phyloP scores from a whole-genome alignment of 1,140 invertebrate species.

The Agrypnia vestita region DNA sequence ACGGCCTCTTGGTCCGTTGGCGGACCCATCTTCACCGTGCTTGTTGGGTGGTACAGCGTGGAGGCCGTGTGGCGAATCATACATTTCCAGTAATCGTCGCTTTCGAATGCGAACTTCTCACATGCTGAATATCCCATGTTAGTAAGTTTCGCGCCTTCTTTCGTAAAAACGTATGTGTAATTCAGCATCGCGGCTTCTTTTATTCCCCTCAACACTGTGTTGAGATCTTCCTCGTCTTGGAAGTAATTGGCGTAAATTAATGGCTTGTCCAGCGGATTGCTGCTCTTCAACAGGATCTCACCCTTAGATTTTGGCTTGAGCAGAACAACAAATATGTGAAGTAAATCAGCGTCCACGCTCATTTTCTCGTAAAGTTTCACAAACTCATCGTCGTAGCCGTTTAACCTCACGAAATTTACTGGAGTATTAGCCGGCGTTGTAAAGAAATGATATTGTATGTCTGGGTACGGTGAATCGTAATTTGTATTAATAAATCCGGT shows the following conservation, averaged over 20 bases:
- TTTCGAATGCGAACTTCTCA: slow-evolving; percentile 63
- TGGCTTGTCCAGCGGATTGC: slow-evolving; percentile 76
- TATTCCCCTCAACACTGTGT: slow-evolving; percentile 73
- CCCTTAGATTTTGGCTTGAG: slow-evolving; percentile 76
- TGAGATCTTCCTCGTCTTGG: slow-evolving; percentile 72
- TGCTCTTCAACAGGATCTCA: slow-evolving; percentile 72
- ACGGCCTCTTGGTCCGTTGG: slow-evolving; percentile 73
- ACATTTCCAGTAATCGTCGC: slow-evolving; percentile 78
- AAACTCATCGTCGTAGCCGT: too few species aligned
- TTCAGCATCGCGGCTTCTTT: slow-evolving; percentile 70
- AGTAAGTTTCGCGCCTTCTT: slow-evolving; percentile 64
- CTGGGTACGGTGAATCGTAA: slow-evolving; percentile 58
- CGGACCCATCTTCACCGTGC: slow-evolving; percentile 80
- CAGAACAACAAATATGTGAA: background rate
- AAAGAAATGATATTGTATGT: slow-evolving; percentile 62
- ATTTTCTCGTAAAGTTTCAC: too few species aligned
- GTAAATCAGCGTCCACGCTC: too few species aligned
- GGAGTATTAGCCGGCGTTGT: background rate
- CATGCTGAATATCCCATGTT: slow-evolving; percentile 68
- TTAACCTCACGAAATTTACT: too few species aligned
- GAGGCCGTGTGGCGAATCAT: slow-evolving; percentile 74
- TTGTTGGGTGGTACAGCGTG: slow-evolving; percentile 80
- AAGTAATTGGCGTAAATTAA: slow-evolving; percentile 80
- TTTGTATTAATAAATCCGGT: slow-evolving; percentile 63
- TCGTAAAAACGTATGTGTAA: slow-evolving; percentile 69